A percentile compares a stretch with the other conserved stretches of the same genome.
Evolutionary conservation across 2,888 invertebrate genomes (phyloP).

Genomic region (Lochmaea crataegi): DNA sequence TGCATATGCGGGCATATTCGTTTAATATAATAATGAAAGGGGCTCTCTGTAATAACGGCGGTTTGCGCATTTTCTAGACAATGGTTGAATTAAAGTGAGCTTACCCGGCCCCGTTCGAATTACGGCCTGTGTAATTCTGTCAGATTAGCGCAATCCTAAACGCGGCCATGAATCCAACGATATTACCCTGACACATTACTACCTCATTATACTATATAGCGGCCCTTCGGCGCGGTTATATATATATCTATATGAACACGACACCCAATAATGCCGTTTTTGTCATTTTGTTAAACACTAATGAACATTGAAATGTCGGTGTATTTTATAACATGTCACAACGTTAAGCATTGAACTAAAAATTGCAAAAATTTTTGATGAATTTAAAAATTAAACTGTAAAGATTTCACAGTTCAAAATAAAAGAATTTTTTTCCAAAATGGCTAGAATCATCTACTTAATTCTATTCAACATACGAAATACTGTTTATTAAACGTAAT

Average conservation of each 20-base stretch:
- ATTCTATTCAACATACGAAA: too few relatives aligned
- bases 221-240: slow-evolving; percentile 32
- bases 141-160: slow-evolving; percentile 65
- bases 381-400: too few relatives aligned
- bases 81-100: slow-evolving; percentile 63
- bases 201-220: slow-evolving; percentile 61
- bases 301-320: too few relatives aligned
- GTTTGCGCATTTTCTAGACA: slow-evolving; percentile 60
- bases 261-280: slow-evolving; percentile 23
- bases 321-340: too few relatives aligned
- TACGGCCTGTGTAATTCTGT: slow-evolving; percentile 65
- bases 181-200: slow-evolving; percentile 65
- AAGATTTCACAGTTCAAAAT: too few relatives aligned
- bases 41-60: slow-evolving; percentile 47
- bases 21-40: slow-evolving; percentile 51
- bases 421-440: too few relatives aligned
- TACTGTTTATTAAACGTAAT: too few relatives aligned
- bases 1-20: slow-evolving; percentile 37
- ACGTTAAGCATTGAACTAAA: too few relatives aligned
- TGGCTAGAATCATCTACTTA: too few relatives aligned
- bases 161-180: slow-evolving; percentile 62
- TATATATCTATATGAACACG: slow-evolving; percentile 23
- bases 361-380: too few relatives aligned
- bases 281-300: too few relatives aligned
- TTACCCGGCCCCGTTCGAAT: slow-evolving; percentile 60